Evolutionary conservation across 2,888 invertebrate genomes (phyloP).

Genomic region (Dione juno): DNA sequence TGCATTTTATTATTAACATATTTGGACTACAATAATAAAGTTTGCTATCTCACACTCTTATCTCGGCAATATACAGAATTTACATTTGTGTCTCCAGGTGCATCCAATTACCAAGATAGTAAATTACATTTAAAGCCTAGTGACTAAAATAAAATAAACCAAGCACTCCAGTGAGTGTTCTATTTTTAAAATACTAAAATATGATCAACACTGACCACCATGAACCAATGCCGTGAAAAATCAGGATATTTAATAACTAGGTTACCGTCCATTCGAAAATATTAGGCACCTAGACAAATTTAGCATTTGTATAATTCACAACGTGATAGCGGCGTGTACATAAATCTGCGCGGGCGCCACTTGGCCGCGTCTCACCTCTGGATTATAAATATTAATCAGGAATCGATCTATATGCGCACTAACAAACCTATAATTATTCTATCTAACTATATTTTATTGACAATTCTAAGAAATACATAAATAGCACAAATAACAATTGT

Average conservation of each 20-base stretch:
- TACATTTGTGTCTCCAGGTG: not conserved
- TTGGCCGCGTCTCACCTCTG: constrained; percentile 34
- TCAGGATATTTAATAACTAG: constrained; percentile 3
- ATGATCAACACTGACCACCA: not conserved
- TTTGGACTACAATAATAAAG: constrained; percentile 1
- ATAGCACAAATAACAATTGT: constrained; percentile 35
- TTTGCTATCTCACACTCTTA: not conserved
- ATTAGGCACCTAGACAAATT: constrained; percentile 4
- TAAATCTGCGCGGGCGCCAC: constrained; percentile 43
- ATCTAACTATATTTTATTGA: constrained; percentile 33
- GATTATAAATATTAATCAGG: constrained; percentile 44
- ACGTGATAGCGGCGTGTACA: constrained; percentile 27
- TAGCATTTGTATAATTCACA: constrained; percentile 20
- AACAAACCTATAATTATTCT: constrained; percentile 39
- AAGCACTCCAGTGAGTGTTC: no score
- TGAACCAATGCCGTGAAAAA: not conserved
- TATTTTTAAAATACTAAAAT: not conserved
- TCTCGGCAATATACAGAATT: not conserved
- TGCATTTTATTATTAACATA: constrained; percentile 3
- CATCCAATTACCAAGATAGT: not conserved
- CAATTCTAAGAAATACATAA: constrained; percentile 36
- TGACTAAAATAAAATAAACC: no score
- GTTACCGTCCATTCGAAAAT: constrained; percentile 1
- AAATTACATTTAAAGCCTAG: no score
- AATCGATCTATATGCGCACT: constrained; percentile 40